Percentiles rank a stretch among this genome's conserved stretches.
Evolutionary conservation across 1,140 invertebrate genomes (phyloP).

Genomic region (Grapholita molesta): DNA sequence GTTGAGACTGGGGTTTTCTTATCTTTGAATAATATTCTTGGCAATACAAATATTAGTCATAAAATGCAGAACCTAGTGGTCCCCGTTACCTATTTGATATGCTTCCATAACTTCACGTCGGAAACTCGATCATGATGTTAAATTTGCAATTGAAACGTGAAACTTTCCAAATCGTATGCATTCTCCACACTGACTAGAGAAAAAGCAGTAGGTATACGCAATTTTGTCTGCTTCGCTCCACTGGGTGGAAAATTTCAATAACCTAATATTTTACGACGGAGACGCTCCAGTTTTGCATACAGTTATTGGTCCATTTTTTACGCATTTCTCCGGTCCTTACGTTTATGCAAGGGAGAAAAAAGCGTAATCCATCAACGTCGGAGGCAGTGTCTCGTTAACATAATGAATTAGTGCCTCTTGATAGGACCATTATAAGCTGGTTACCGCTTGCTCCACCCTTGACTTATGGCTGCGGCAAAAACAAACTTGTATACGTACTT

Average conservation of each 20-base stretch:
- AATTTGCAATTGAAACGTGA: slow-evolving; percentile 11
- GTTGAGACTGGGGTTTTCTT: not conserved
- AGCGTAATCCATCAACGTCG: slow-evolving; percentile 64
- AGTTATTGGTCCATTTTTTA: slow-evolving; percentile 52
- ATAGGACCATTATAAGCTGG: slow-evolving; percentile 25
- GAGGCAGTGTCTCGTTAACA: slow-evolving; percentile 62
- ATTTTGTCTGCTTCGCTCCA: slow-evolving; percentile 27
- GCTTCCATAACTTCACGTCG: not conserved
- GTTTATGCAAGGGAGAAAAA: slow-evolving; percentile 46
- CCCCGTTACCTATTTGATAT: not conserved
- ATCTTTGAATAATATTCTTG: not conserved
- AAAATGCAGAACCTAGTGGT: not conserved
- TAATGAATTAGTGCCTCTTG: slow-evolving; percentile 63
- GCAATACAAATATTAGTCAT: not conserved
- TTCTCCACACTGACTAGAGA: slow-evolving; percentile 2
- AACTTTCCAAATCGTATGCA: slow-evolving; percentile 7
- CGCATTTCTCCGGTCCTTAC: slow-evolving; percentile 39
- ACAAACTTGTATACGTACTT: not conserved
- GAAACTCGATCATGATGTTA: not conserved
- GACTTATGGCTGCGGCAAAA: slow-evolving; percentile 8
- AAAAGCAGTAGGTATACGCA: slow-evolving; percentile 23
- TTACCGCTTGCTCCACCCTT: slow-evolving; percentile 14
- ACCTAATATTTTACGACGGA: slow-evolving; percentile 36
- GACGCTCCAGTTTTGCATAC: slow-evolving; percentile 33
- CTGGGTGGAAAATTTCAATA: slow-evolving; percentile 40